Evolutionary conservation across 2,113 vertebrate species (phyloP).

Genomic region (Nannobrachium achirus): DNA sequence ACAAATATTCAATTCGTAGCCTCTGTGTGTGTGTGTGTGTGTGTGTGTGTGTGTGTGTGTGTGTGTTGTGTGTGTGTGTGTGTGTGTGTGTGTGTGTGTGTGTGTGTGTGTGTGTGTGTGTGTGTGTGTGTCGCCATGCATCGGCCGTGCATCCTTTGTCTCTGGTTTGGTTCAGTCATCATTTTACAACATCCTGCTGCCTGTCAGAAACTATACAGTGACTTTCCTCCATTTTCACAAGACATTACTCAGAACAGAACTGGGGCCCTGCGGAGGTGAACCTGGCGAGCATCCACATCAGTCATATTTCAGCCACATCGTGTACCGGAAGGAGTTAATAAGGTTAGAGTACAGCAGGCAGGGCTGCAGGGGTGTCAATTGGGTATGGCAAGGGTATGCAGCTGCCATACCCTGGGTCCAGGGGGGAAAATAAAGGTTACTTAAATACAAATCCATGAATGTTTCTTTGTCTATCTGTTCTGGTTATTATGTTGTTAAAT

Average conservation of each 20-base stretch:
- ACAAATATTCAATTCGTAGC: conserved; percentile 52
- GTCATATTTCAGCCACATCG: conserved; percentile 26
- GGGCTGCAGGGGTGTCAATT: conserved; percentile 19
- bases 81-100: no score
- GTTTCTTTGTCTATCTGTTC: no score
- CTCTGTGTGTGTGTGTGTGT: conserved; percentile 17
- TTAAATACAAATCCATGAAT: no score
- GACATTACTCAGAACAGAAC: conserved; percentile 24
- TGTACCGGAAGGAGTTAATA: no score
- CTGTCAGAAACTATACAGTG: conserved; percentile 35
- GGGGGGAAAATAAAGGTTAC: no score
- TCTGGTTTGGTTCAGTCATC: conserved; percentile 43
- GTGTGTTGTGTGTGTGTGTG: no score
- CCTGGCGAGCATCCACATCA: conserved; percentile 21
- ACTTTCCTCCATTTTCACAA: conserved; percentile 28
- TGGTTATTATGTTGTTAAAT: no score
- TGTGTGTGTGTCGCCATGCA: conserved; percentile 14
- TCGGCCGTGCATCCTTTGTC: conserved; percentile 41
- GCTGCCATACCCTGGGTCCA: no score
- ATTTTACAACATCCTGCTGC: conserved; percentile 39
- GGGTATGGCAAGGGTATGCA: no score
- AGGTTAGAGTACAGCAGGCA: no score
- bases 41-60: no score
- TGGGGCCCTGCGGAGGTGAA: conserved; percentile 15
- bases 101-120: no score